Base-by-base conservation (phyloP, 2,888 invertebrate genomes). In the Torymus aiolomorphi region DNA sequence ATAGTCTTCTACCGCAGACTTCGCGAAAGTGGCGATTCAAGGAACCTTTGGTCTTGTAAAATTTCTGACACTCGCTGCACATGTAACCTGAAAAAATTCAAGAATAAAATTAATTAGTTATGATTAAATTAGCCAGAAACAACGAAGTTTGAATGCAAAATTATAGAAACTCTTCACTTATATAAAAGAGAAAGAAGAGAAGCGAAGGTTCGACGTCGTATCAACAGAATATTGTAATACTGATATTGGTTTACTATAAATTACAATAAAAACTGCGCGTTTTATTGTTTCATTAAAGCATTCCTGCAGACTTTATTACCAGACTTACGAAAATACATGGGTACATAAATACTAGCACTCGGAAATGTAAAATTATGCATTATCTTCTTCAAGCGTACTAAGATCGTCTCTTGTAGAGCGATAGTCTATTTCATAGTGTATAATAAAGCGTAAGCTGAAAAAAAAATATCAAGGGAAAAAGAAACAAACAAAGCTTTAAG, bases 291-390 rank as follows among this genome's bases (percentile, higher is more conserved):
- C 42, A 77, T 76, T 73, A 63, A 76, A 71, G 65, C 63, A 75
- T 74, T 79, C 20, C 75, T 76, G 75, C 79, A 76, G 57, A 85
- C 83, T 89, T 89, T 89, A 88, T 89, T 89, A 83, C 85, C 85
- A 84, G 86, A 83, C 85, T 87, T 88, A 89, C 83, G 87, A 88
- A 89, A 88, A 88, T 89, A 89, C 89, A 89, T 87, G 86, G 86
- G 84, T 86, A 87, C 86, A 87, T 86, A 87, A 88, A 86, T 88
- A 87, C 84, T 71, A 71, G n/a, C 71, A 71, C 66, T 66, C 54
- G 56, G 70, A 63, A 77, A 54, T 20, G 49, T 51, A 70, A 71
- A 42, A 16, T 69, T 16, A 70, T 67, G 63, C 10, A 31, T 20
- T 65, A 61, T 49, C 3, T n/a, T 71, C n/a, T 8, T 51, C 11